Conservation (phyloP, 2,888 invertebrate genomes). For the Syritta pipiens region DNA sequence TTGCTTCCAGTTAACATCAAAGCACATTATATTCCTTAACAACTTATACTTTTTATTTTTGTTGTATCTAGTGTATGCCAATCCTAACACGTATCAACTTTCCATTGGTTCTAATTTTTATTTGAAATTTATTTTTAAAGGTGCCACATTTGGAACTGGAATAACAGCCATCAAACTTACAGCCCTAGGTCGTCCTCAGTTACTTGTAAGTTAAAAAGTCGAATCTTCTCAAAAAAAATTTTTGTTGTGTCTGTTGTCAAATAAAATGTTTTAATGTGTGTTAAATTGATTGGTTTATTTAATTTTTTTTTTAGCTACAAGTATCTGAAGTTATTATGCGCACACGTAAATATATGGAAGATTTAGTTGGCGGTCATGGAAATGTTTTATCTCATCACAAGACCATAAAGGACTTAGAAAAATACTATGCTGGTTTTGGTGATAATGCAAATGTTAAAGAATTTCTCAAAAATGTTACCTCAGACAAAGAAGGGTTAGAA, state of each 20-base stretch:
- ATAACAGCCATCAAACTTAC: constrained; percentile 98
- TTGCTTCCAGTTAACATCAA: too few species aligned
- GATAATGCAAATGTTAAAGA: constrained; percentile 90
- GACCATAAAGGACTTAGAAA: constrained; percentile 91
- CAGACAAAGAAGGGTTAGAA: constrained; percentile 94
- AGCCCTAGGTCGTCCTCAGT: constrained; percentile 97
- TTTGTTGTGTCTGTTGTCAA: background rate
- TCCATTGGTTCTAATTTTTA: background rate
- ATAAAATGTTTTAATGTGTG: constrained; percentile 11
- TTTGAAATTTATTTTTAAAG: constrained; percentile 81
- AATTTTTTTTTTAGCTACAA: constrained; percentile 85
- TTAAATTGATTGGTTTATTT: constrained; percentile 11
- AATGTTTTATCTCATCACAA: constrained; percentile 93
- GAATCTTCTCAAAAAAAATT: background rate
- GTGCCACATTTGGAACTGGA: constrained; percentile 95
- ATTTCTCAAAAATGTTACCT: constrained; percentile 94
- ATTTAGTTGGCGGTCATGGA: constrained; percentile 92
- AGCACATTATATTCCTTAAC: too few species aligned
- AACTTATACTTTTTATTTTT: background rate
- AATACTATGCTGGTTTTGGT: constrained; percentile 88
- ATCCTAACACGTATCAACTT: background rate
- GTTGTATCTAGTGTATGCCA: background rate
- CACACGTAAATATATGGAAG: constrained; percentile 95
- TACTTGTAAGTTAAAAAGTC: constrained; percentile 91
- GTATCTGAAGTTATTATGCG: constrained; percentile 98